phyloP scores from a whole-genome alignment of 2,113 vertebrate species.

The Bostrychus sinensis region DNA sequence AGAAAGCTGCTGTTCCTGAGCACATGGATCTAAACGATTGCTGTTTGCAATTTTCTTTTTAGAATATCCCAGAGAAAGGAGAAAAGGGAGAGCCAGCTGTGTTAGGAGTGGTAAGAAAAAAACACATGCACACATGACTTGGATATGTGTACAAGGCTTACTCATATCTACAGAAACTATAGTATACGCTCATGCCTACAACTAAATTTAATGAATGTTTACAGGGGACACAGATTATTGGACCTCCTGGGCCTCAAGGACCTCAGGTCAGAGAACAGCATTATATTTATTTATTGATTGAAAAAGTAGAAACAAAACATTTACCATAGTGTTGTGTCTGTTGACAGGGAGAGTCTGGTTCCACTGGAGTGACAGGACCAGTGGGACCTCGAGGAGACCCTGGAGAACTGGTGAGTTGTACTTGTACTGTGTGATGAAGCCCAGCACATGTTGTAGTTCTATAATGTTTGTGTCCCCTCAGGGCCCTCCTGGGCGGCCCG shows the following conservation, averaged over 20 bases:
- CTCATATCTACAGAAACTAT: not conserved
- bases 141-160: not conserved
- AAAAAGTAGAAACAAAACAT: too few species aligned
- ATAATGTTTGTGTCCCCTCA: constrained; percentile 56
- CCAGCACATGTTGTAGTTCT: too few species aligned
- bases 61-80: constrained; percentile 88
- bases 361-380: constrained; percentile 86
- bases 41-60: not conserved
- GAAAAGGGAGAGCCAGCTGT: constrained; percentile 91
- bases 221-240: constrained; percentile 90
- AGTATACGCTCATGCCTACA: not conserved
- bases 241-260: constrained; percentile 86
- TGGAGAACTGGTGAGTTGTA: constrained; percentile 87
- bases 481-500: constrained; percentile 89
- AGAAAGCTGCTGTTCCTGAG: not conserved
- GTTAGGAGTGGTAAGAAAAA: constrained; percentile 85
- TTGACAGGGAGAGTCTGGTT: constrained; percentile 77
- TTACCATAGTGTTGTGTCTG: constrained; percentile 3
- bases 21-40: not conserved
- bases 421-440: not conserved
- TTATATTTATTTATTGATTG: too few species aligned
- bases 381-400: constrained; percentile 90
- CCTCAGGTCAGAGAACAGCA: constrained; percentile 79
- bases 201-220: constrained; percentile 8
- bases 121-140: constrained; percentile 8